Conservation (phyloP, 2,797 vertebrate species). For the Brotula barbata region DNA sequence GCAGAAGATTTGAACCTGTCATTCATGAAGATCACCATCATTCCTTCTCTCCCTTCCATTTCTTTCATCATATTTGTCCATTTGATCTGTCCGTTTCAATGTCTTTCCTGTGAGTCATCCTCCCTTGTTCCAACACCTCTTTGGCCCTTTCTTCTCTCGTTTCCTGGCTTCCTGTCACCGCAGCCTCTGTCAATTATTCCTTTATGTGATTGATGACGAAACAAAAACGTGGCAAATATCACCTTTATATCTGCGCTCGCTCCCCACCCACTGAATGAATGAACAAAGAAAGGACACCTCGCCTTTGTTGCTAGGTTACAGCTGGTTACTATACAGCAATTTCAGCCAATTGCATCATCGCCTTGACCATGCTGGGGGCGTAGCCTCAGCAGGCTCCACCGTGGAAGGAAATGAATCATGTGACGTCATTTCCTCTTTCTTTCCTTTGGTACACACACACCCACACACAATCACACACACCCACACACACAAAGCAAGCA, state of each 20-base stretch:
- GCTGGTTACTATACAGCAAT: conserved; percentile 31
- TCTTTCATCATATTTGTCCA: too few species aligned
- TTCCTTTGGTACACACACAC: neutral
- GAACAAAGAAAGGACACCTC: conserved; percentile 51
- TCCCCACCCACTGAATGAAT: conserved; percentile 13
- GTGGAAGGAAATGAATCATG: conserved; percentile 62
- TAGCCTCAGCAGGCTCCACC: conserved; percentile 48
- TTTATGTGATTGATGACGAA: neutral
- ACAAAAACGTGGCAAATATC: neutral
- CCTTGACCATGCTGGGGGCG: conserved; percentile 31
- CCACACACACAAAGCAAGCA: conserved; percentile 19
- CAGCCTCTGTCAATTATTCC: too few species aligned
- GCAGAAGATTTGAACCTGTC: too few species aligned
- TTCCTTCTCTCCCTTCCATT: too few species aligned
- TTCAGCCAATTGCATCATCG: conserved; percentile 49
- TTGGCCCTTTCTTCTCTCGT: too few species aligned
- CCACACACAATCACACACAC: conserved; percentile 5
- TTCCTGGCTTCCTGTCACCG: too few species aligned
- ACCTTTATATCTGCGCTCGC: neutral
- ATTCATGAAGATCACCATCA: too few species aligned
- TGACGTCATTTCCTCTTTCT: conserved; percentile 53
- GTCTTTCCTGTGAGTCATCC: too few species aligned
- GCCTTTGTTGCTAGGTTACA: conserved; percentile 66
- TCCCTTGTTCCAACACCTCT: too few species aligned
- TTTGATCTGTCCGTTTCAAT: too few species aligned